Conservation (phyloP, 2,797 vertebrate genomes). For the Ptychadena robeensis region DNA sequence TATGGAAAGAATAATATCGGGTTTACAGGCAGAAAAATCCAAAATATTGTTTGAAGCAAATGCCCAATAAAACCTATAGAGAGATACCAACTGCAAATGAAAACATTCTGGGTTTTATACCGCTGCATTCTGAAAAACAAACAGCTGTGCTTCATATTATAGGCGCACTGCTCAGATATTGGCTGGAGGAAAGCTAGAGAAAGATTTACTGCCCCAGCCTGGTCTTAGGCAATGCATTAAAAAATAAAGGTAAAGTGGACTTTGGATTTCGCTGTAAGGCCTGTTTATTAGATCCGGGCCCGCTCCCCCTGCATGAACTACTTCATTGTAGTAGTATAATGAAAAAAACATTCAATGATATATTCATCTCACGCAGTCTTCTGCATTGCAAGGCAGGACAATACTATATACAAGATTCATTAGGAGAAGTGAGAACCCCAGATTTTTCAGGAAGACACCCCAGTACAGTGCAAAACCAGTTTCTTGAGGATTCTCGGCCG, state of each 20-base stretch:
- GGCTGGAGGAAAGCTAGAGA: background rate
- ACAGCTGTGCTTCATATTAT: slow-evolving; percentile 27
- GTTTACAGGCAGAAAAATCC: slow-evolving; percentile 9
- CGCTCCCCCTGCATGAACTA: background rate
- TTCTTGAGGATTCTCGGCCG: background rate
- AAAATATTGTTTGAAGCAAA: slow-evolving; percentile 38
- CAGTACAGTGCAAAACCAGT: background rate
- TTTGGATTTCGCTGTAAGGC: too few species aligned
- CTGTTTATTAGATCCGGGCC: too few species aligned
- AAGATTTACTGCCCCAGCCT: too few species aligned
- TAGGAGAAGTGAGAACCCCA: background rate
- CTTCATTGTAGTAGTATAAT: background rate
- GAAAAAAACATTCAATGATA: background rate
- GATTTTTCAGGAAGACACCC: background rate
- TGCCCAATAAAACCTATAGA: slow-evolving; percentile 33
- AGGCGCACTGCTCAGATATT: background rate
- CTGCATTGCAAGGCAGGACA: background rate
- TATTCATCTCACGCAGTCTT: background rate
- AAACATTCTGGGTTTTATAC: slow-evolving; percentile 5
- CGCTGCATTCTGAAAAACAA: slow-evolving; percentile 11
- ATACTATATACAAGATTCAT: background rate
- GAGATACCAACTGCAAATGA: slow-evolving; percentile 13
- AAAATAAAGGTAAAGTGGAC: too few species aligned
- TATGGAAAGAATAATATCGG: slow-evolving; percentile 46
- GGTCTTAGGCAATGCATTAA: too few species aligned